Evolutionary conservation across 2,113 vertebrate genomes (phyloP), one percentile per base, ranked within the genome.

Genomic region (Dipodomys stephensi): DNA sequence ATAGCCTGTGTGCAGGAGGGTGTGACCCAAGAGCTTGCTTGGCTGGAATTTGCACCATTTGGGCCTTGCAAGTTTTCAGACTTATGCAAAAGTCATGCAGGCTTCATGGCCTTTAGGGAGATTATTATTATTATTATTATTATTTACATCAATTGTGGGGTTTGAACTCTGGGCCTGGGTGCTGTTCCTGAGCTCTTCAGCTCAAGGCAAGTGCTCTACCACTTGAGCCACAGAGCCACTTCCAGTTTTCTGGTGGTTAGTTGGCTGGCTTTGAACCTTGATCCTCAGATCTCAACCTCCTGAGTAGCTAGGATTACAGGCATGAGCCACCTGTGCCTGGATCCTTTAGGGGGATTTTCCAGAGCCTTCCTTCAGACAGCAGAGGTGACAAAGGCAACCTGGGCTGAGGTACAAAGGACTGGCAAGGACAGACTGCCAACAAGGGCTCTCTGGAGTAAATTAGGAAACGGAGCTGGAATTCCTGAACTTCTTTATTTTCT

Each of bases 401-500:
- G 32, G 32, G 39, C 18, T 8, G 32, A 85, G 49, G 3, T 20
- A 9, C 79, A 78, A 74, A 85, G 30, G 44, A 39, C 53, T 12
- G 11, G 25, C 3, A 60, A 35, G 39, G 39, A 39, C 39, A 39
- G 39, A 6, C 39, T 39, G 39, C 39, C 39, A 39, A 39, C 39
- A 95, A 96, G 83, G 19, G 28, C 53, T 78, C 80, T 92, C 32
- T 53, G 30, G 78, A 64, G 72, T 94, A 85, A 92, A 88, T 88
- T 88, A 87, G 89, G 72, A 96, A 93, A 87, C 57, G 46, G 57
- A 67, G 23, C 72, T 91, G 94, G 87, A 87, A 93, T 96, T 94
- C 69, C 85, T 91, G 49, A 77, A 68, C 67, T 84, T 90, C 74
- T 82, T 93, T 95, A 72, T 94, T 90, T 95, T 35, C 64, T 95